These are phyloP conservation scores for Resseliella maxima DNA, from an alignment of 2,888 invertebrate genomes.

Conservation along the genomic window DNA sequence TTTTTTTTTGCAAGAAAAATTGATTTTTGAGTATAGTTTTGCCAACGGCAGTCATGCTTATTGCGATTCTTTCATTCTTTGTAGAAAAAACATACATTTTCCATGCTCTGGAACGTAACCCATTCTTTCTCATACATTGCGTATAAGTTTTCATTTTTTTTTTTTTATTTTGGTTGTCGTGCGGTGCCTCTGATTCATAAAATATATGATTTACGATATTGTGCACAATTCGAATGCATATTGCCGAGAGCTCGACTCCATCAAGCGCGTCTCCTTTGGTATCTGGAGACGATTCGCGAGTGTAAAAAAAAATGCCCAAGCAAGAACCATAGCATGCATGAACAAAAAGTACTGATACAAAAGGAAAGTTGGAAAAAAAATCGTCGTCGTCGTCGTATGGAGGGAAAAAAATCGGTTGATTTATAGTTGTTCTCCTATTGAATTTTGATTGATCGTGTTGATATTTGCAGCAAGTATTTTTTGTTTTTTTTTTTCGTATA, in stretches of 20 bases:
- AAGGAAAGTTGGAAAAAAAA: not conserved
- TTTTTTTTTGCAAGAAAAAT: slow-evolving; percentile 8
- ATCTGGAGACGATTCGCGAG: not conserved
- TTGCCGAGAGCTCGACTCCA: slow-evolving; percentile 8
- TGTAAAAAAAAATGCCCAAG: not conserved
- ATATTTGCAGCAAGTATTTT: not conserved
- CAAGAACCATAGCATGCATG: not conserved
- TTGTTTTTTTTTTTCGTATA: not conserved
- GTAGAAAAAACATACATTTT: not conserved
- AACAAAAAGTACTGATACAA: not conserved
- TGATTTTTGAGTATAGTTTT: not conserved
- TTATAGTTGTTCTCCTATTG: slow-evolving; percentile 49
- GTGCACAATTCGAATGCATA: slow-evolving; percentile 20
- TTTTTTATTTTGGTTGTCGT: not conserved
- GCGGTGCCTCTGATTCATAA: not conserved
- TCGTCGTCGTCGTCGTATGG: not conserved
- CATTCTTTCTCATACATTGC: not conserved
- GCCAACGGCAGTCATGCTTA: slow-evolving; percentile 2
- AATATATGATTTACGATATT: slow-evolving; percentile 46
- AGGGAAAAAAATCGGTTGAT: not conserved
- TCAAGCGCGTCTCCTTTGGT: not conserved
- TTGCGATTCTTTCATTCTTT: not conserved
- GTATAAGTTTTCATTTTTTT: not conserved
- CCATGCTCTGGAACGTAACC: not conserved
- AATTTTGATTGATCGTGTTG: slow-evolving; percentile 53